phyloP scores from a whole-genome alignment of 2,113 vertebrate species.

The Nothobranchius furzeri region DNA sequence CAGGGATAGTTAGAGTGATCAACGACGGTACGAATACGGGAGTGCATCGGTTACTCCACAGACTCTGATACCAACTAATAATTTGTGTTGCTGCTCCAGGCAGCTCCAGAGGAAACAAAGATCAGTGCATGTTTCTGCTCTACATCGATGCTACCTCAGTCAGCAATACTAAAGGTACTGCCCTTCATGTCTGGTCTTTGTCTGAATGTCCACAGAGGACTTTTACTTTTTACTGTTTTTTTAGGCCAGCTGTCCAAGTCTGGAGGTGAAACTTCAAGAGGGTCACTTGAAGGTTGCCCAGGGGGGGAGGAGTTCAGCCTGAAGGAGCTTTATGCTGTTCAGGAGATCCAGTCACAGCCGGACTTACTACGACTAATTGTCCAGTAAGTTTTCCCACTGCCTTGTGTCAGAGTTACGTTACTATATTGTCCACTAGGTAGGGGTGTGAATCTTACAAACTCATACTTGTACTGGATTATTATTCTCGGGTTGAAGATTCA shows the following conservation, averaged over 20 bases:
- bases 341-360: conserved; percentile 96
- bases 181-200: no score
- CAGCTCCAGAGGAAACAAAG: conserved; percentile 86
- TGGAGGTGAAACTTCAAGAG: conserved; percentile 75
- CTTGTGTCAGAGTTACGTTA: no score
- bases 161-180: conserved; percentile 90
- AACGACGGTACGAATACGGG: conserved; percentile 83
- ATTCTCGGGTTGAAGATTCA: no score
- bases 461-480: no score
- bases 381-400: conserved; percentile 48
- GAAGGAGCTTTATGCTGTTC: conserved; percentile 95
- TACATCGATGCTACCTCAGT: conserved; percentile 95
- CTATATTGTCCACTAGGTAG: no score
- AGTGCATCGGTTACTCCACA: no score
- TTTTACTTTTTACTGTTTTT: neutral
- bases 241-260: conserved; percentile 60
- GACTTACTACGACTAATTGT: conserved; percentile 81
- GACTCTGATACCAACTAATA: no score
- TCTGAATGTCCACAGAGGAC: neutral
- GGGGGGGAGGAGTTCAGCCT: conserved; percentile 88
- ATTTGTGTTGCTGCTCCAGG: conserved; percentile 71
- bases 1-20: conserved; percentile 90
- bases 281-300: conserved; percentile 72
- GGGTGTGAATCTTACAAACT: no score
- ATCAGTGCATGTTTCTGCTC: conserved; percentile 96